These are phyloP conservation scores for Chiloscyllium plagiosum DNA, from an alignment of 2,113 vertebrate genomes.

Conservation along the genomic window DNA sequence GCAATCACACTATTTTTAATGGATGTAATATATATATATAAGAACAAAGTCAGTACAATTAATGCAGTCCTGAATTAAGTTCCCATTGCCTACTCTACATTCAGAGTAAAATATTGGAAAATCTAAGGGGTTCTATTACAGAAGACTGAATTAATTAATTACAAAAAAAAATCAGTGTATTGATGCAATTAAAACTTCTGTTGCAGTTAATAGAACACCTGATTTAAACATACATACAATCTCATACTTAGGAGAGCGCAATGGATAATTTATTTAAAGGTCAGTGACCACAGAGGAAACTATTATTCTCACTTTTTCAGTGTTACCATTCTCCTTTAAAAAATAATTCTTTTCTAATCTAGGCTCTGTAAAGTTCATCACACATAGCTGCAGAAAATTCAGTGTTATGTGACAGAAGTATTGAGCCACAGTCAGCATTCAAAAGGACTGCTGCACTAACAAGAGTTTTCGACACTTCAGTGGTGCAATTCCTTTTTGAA, in stretches of 20 bases:
- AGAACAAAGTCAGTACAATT: neutral
- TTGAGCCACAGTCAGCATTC: neutral
- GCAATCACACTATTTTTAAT: neutral
- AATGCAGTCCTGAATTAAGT: neutral
- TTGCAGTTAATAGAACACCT: neutral
- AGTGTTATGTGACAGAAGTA: neutral
- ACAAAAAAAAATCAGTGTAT: neutral
- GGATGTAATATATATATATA: neutral
- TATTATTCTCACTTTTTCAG: neutral
- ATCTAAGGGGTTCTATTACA: neutral
- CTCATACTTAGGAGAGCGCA: neutral
- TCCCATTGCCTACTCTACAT: neutral
- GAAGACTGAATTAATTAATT: neutral
- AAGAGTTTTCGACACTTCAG: neutral
- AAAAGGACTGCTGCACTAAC: neutral
- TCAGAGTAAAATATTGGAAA: neutral
- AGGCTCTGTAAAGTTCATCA: neutral
- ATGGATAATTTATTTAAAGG: neutral
- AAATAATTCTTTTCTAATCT: neutral
- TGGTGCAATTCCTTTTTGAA: slow-evolving; percentile 22
- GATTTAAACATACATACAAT: neutral
- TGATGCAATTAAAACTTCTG: neutral
- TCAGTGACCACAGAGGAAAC: neutral
- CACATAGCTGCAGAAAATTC: neutral
- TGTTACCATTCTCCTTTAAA: slow-evolving; percentile 5